Evolutionary conservation across 1,140 invertebrate genomes (phyloP).

Genomic region (Trichogramma pretiosum): DNA sequence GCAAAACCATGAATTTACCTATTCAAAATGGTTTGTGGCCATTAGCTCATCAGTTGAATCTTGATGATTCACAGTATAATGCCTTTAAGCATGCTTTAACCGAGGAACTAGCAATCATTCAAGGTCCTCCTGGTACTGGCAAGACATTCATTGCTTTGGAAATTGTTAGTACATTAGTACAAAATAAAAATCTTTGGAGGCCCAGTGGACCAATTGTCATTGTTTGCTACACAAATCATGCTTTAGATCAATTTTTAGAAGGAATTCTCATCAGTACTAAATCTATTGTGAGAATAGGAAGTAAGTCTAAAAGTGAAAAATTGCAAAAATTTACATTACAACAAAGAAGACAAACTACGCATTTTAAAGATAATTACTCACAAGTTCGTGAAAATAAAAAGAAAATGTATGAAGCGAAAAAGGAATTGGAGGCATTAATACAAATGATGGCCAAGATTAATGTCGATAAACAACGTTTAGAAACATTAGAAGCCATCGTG

Average conservation of each 20-base stretch:
- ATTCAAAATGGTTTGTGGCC: background rate
- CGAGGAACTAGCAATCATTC: constrained; percentile 60
- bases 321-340: constrained; percentile 43
- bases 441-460: too few relatives aligned
- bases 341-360: too few relatives aligned
- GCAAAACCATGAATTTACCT: too few relatives aligned
- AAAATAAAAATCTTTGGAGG: constrained; percentile 37
- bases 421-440: too few relatives aligned
- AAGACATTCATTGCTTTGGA: constrained; percentile 65
- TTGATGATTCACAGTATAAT: constrained; percentile 51
- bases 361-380: too few relatives aligned
- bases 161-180: constrained; percentile 52
- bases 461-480: background rate
- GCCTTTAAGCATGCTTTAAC: constrained; percentile 53
- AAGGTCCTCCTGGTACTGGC: too few relatives aligned
- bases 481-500: background rate
- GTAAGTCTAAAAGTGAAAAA: constrained; percentile 54
- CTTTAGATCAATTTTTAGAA: constrained; percentile 82
- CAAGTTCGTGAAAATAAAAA: too few relatives aligned
- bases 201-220: constrained; percentile 56
- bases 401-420: too few relatives aligned
- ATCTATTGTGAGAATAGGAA: constrained; percentile 62
- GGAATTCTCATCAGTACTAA: constrained; percentile 49
- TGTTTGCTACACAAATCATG: constrained; percentile 81
- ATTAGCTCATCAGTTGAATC: constrained; percentile 29